Base-by-base conservation (phyloP, 2,888 invertebrate species). In the Frankliniella fusca region DNA sequence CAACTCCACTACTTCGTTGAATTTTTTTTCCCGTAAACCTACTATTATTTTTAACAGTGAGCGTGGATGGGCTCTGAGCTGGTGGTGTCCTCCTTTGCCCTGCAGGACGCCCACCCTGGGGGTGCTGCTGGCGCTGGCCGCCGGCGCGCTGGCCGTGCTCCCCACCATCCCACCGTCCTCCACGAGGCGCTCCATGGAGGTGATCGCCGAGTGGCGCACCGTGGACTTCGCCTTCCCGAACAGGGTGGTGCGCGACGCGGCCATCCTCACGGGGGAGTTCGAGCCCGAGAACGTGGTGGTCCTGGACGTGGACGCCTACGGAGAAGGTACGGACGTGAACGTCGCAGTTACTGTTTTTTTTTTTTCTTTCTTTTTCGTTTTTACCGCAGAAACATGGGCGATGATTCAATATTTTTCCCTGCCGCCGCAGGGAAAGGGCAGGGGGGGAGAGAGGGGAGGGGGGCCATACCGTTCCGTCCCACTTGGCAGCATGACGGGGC, bases 201-300 rank as follows among this genome's bases (percentile, higher is more conserved):
- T 84, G n/a, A 80, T 84, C 48, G 84, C 84, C 83, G 83, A 83
- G 23, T 85, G 85, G 85, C 83, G 82, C 80, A 81, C 81, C 10
- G 85, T 84, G n/a, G 86, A 86, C 83, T 86, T 84, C 82, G 84
- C 83, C 20, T 86, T 84, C 76, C 83, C 85, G n/a, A 85, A 82
- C 80, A 50, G 81, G 0, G 84, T 83, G n/a, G 84, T 84, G 10
- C 83, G 85, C 20, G 85, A 85, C 11, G 83, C 84, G 54, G 84
- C 85, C 83, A 81, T 85, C 23, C 82, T 84, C 38, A 84, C 84
- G 10, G 81, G 83, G 10, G 83, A 83, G 79, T 86, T 85, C 83
- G 84, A 85, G 18, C 86, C 86, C 18, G 83, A 84, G 81, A 85
- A 85, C 84, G 85, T 85, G 12, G 84, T 85, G 50, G 84, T 86